phyloP scores from a whole-genome alignment of 2,113 vertebrate species.

The Geococcyx californianus region DNA sequence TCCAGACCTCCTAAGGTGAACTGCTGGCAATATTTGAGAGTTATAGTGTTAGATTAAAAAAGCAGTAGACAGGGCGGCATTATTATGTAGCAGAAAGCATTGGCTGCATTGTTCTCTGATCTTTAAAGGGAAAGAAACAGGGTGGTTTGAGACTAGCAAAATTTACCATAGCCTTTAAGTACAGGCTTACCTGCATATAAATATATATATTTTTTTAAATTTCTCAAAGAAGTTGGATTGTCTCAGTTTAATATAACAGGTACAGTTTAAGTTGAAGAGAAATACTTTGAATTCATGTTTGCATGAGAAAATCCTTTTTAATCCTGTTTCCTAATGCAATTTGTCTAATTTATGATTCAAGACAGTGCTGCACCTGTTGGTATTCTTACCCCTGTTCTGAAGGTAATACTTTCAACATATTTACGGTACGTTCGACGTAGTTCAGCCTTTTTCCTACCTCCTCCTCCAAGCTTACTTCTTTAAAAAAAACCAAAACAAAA shows the following conservation, averaged over 20 bases:
- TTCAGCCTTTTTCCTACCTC: background rate
- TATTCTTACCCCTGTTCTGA: background rate
- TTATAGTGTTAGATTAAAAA: background rate
- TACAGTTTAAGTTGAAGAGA: background rate
- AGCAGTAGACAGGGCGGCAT: background rate
- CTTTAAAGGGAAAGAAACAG: background rate
- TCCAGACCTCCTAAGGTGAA: background rate
- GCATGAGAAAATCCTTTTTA: constrained; percentile 16
- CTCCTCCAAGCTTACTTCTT: background rate
- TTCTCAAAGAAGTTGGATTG: background rate
- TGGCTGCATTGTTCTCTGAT: background rate
- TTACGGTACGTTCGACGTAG: background rate
- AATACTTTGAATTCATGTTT: background rate
- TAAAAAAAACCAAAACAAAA: too few species aligned
- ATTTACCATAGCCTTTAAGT: background rate
- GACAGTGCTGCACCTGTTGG: background rate
- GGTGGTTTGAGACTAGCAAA: background rate
- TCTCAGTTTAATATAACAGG: background rate
- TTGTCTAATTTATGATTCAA: background rate
- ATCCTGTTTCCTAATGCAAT: background rate
- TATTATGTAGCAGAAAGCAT: background rate
- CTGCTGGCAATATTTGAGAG: background rate
- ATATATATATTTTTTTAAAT: background rate
- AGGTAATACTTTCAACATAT: background rate
- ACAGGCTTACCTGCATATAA: background rate